These are phyloP conservation scores for Deroptyus accipitrinus DNA, from an alignment of 2,113 vertebrate species.

Conservation along the genomic window DNA sequence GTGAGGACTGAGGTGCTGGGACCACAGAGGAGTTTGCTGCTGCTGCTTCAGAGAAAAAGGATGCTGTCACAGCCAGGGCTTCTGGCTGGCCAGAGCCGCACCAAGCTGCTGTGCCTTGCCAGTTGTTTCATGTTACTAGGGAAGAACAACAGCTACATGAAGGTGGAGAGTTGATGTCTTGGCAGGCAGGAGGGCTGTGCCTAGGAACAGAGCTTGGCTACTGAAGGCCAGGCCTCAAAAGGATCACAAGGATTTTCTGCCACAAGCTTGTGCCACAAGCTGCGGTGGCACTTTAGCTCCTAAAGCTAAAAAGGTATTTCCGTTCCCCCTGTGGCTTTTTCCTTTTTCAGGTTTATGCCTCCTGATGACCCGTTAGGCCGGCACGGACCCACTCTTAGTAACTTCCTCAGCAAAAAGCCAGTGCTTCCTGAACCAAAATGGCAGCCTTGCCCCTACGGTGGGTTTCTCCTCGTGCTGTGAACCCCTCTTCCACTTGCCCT, in stretches of 20 bases:
- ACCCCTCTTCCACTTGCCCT: background rate
- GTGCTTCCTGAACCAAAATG: slow-evolving; percentile 76
- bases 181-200: background rate
- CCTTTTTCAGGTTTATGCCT: slow-evolving; percentile 88
- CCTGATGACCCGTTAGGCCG: slow-evolving; percentile 91
- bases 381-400: slow-evolving; percentile 83
- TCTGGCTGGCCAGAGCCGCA: background rate
- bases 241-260: background rate
- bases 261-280: background rate
- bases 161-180: background rate
- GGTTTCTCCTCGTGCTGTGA: background rate
- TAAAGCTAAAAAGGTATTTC: background rate
- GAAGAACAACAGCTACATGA: background rate
- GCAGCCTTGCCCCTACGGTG: slow-evolving; percentile 89
- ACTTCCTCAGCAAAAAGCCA: slow-evolving; percentile 83
- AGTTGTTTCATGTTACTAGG: background rate
- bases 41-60: background rate
- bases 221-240: background rate
- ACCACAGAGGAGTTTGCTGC: background rate
- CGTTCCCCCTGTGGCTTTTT: background rate
- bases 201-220: background rate
- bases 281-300: background rate
- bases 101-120: background rate
- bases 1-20: no score
- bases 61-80: background rate